phyloP scores from a whole-genome alignment of 2,113 vertebrate species.

The Myotis yumanensis region DNA sequence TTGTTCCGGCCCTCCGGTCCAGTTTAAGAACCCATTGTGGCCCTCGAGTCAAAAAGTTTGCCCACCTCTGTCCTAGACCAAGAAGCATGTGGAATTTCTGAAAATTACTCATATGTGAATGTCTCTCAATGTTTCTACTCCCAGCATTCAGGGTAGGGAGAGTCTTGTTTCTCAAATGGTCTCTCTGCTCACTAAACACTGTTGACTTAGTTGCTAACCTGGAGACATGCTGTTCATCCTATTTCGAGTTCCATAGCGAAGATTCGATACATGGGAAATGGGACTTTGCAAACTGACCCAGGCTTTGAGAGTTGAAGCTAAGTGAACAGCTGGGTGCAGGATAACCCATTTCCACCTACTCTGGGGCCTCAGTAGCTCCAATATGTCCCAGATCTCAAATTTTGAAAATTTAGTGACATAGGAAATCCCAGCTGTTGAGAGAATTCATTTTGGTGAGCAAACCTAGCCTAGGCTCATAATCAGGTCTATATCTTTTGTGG shows the following conservation, averaged over 20 bases:
- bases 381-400: background rate
- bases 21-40: too few relatives aligned
- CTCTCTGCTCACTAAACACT: background rate
- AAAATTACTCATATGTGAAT: background rate
- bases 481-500: background rate
- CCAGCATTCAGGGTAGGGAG: background rate
- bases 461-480: background rate
- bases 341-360: background rate
- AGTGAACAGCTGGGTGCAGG: background rate
- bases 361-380: background rate
- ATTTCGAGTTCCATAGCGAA: background rate
- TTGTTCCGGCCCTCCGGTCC: too few relatives aligned
- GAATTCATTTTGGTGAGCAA: slow-evolving; percentile 11
- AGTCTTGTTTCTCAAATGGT: background rate
- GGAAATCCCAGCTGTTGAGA: background rate
- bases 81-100: background rate
- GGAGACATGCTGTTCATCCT: background rate
- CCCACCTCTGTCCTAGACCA: slow-evolving; percentile 12
- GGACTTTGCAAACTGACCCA: background rate
- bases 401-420: background rate
- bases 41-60: too few relatives aligned
- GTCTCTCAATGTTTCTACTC: background rate
- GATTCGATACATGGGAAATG: background rate
- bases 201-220: background rate
- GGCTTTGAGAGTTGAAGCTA: background rate